Evolutionary conservation across 2,888 invertebrate genomes (phyloP).

Genomic region (Aleiodes alternator): DNA sequence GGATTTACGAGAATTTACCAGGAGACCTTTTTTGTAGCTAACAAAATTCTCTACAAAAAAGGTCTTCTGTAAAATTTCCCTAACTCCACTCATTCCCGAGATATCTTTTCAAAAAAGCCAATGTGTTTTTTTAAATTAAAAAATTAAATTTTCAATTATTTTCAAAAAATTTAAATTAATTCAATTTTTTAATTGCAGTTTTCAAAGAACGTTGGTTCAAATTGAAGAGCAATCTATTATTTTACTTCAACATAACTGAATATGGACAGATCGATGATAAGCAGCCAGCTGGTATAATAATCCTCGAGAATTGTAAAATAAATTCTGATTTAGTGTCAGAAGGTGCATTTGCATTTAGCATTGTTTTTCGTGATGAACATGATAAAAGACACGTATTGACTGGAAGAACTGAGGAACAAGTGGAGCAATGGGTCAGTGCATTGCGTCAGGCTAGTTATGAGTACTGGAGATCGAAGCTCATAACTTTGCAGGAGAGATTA

Average conservation of each 20-base stretch:
- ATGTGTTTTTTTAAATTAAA: too few species aligned
- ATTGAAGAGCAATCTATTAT: conserved; percentile 84
- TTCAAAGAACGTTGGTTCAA: conserved; percentile 89
- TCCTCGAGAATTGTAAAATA: conserved; percentile 84
- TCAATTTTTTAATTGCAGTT: conserved; percentile 76
- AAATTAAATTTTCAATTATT: too few species aligned
- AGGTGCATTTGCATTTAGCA: conserved; percentile 85
- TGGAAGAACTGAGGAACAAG: conserved; percentile 83
- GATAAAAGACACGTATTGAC: conserved; percentile 84
- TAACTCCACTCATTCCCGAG: too few species aligned
- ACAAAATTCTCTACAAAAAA: too few species aligned
- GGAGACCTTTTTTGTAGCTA: too few species aligned
- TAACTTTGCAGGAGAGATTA: conserved; percentile 82
- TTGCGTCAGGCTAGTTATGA: conserved; percentile 84
- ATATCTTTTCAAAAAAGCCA: too few species aligned
- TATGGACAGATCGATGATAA: conserved; percentile 81
- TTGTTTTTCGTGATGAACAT: conserved; percentile 82
- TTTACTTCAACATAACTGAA: conserved; percentile 85
- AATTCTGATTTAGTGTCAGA: conserved; percentile 81
- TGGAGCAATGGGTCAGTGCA: conserved; percentile 83
- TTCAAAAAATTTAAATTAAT: background rate
- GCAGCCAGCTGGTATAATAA: conserved; percentile 84
- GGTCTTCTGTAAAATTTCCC: too few species aligned
- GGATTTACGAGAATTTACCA: too few species aligned
- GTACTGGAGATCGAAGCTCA: conserved; percentile 81